A percentile compares a stretch with the other conserved stretches of the same genome.
Evolutionary conservation across 1,140 invertebrate genomes (phyloP).

Genomic region (Colletes latitarsis): DNA sequence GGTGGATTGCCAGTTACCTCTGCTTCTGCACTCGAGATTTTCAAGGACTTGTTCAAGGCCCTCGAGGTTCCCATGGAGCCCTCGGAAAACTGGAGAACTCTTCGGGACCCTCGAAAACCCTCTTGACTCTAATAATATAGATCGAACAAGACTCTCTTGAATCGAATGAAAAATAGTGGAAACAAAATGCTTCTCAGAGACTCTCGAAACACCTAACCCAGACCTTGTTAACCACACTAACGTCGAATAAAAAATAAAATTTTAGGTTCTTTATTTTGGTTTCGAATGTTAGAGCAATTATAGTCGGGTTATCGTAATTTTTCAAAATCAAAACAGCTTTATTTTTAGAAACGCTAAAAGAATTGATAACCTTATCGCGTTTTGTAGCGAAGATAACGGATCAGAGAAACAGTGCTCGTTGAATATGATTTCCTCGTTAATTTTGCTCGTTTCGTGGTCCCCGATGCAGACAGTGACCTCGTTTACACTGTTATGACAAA

Average conservation of each 20-base stretch:
- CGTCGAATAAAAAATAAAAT: no score
- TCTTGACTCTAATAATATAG: no score
- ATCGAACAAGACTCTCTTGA: no score
- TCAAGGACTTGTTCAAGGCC: constrained; percentile 54
- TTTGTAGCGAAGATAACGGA: background rate
- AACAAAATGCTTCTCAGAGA: no score
- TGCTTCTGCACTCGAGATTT: background rate
- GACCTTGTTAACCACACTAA: no score
- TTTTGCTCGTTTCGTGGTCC: background rate
- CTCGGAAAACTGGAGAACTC: background rate
- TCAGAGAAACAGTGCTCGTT: background rate
- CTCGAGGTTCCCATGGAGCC: background rate
- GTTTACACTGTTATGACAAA: background rate
- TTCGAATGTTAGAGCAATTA: no score
- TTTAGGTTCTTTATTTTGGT: no score
- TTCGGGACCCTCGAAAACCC: no score
- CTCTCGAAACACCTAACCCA: no score
- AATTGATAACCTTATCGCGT: constrained; percentile 7
- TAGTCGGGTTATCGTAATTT: background rate
- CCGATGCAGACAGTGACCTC: background rate
- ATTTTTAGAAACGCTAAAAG: constrained; percentile 9
- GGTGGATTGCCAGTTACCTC: constrained; percentile 40
- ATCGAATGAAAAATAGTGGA: no score
- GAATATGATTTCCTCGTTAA: no score
- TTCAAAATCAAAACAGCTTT: background rate